Conservation (phyloP, 2,113 vertebrate species). For the Sigmodon hispidus region DNA sequence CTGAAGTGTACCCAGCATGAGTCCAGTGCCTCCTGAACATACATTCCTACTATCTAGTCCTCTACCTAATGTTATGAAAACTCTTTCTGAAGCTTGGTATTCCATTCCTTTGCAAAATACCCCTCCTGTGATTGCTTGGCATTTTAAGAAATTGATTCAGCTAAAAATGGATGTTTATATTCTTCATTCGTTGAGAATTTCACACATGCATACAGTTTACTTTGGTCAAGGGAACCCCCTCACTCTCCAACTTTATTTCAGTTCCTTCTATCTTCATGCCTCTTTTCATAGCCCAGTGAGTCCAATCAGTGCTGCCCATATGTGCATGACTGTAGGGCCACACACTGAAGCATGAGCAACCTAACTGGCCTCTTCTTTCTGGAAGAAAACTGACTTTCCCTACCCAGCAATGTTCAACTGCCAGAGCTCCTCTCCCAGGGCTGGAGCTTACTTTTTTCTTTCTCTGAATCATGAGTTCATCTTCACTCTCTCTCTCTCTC, state of each 20-base stretch:
- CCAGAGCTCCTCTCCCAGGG: background rate
- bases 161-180: background rate
- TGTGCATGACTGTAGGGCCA: background rate
- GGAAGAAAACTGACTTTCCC: background rate
- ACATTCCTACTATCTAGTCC: background rate
- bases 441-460: background rate
- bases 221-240: background rate
- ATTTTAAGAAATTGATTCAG: background rate
- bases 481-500: fast-evolving
- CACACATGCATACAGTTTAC: background rate
- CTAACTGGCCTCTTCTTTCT: background rate
- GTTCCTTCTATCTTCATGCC: background rate
- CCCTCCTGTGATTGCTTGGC: background rate
- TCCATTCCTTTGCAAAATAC: background rate
- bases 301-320: background rate
- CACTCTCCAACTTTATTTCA: background rate
- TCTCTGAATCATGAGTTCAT: background rate
- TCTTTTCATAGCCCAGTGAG: background rate
- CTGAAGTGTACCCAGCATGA: background rate
- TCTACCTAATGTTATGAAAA: background rate
- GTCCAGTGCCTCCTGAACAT: background rate
- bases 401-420: background rate
- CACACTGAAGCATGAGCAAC: background rate
- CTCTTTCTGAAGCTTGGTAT: background rate
- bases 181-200: background rate